A percentile compares a stretch with the other conserved stretches of the same genome.
phyloP scores from a whole-genome alignment of 2,113 vertebrate genomes.

The Siphamia tubifer region DNA sequence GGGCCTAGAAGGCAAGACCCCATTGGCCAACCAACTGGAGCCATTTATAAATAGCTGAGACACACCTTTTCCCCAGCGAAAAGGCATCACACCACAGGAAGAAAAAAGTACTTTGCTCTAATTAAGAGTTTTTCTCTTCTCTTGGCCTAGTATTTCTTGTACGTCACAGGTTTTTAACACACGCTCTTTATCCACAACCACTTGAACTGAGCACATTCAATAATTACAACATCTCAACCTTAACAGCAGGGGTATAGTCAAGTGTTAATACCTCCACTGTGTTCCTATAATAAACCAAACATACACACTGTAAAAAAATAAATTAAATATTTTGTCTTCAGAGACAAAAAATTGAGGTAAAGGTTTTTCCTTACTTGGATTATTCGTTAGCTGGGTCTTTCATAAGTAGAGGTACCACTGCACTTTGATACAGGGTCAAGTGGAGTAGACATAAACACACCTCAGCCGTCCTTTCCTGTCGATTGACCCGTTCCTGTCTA shows the following conservation, averaged over 20 bases:
- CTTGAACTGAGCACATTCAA: constrained; percentile 3
- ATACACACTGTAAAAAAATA: too few species aligned
- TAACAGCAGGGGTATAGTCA: not conserved
- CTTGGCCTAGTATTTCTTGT: constrained; percentile 27
- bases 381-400: too few species aligned
- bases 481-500: too few species aligned
- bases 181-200: constrained; percentile 1
- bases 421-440: too few species aligned
- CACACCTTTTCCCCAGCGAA: constrained; percentile 40
- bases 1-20: constrained; percentile 30
- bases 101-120: constrained; percentile 34
- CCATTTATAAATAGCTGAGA: constrained; percentile 50
- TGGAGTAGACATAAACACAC: too few species aligned
- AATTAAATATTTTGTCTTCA: too few species aligned
- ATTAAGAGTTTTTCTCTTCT: constrained; percentile 45
- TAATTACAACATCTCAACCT: constrained; percentile 7
- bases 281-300: not conserved
- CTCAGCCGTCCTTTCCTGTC: too few species aligned
- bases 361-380: too few species aligned
- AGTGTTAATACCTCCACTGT: not conserved
- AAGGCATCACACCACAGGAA: constrained; percentile 5
- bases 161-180: constrained; percentile 13
- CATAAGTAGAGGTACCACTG: too few species aligned
- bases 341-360: too few species aligned
- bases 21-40: constrained; percentile 27